These are phyloP conservation scores for Heterodera filipjevi DNA, from an alignment of 2,888 invertebrate species.

Conservation along the genomic window DNA sequence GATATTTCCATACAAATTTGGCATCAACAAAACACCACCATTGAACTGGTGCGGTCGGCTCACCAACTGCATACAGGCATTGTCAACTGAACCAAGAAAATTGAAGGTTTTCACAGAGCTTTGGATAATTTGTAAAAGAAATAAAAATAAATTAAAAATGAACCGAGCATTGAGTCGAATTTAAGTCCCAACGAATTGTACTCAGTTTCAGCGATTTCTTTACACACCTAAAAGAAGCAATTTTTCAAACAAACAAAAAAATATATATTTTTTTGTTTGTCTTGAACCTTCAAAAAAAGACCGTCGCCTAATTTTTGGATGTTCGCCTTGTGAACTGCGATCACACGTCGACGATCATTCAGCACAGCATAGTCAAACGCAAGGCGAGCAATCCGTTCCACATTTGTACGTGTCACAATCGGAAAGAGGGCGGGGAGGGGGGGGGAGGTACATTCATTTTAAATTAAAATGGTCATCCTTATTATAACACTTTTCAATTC, in stretches of 20 bases:
- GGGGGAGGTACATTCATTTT: no score
- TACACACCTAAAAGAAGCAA: no score
- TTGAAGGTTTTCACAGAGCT: not conserved
- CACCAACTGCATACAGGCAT: slow-evolving; percentile 66
- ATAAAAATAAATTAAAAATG: not conserved
- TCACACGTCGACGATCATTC: slow-evolving; percentile 72
- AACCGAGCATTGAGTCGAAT: no score
- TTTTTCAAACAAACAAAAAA: no score
- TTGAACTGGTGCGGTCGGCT: slow-evolving; percentile 89
- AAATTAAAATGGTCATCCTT: no score
- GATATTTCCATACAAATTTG: slow-evolving; percentile 78
- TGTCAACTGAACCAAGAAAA: slow-evolving; percentile 74
- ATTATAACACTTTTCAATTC: no score
- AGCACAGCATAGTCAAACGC: slow-evolving; percentile 74
- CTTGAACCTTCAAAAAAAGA: slow-evolving; percentile 84
- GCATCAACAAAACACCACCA: slow-evolving; percentile 81
- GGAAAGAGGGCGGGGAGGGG: no score
- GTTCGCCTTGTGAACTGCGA: slow-evolving; percentile 81
- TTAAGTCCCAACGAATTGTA: no score
- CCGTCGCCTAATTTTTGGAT: slow-evolving; percentile 99
- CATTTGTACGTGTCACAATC: slow-evolving; percentile 89
- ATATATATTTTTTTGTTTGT: no score
- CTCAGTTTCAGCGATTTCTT: no score
- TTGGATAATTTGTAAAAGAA: no score
- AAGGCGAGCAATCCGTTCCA: slow-evolving; percentile 94